Evolutionary conservation across 2,113 vertebrate genomes (phyloP).

Genomic region (Uria aalge): DNA sequence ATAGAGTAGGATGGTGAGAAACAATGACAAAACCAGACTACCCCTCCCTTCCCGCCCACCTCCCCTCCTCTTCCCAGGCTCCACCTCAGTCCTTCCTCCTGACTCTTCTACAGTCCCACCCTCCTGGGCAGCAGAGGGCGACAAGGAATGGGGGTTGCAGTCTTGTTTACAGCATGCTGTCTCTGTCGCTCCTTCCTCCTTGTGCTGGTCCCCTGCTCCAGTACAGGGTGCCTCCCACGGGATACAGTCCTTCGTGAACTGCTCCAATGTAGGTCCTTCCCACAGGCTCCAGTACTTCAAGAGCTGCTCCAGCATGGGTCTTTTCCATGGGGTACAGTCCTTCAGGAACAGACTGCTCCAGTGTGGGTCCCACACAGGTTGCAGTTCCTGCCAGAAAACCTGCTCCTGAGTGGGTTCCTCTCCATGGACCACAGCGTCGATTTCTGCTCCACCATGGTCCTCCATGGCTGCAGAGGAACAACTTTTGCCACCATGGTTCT

Average conservation of each 20-base stretch:
- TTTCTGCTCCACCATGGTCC: not conserved
- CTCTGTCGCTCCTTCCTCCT: not conserved
- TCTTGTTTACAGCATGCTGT: not conserved
- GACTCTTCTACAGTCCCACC: not conserved
- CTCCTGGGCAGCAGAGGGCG: not conserved
- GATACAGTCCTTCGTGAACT: not conserved
- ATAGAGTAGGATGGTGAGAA: not conserved
- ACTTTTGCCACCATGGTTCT: not conserved
- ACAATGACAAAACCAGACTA: not conserved
- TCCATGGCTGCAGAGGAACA: not conserved
- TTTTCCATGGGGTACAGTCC: not conserved
- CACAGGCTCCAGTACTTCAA: not conserved
- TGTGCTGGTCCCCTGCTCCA: not conserved
- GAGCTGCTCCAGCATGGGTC: not conserved
- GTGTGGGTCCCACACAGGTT: accelerated
- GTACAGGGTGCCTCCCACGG: accelerated
- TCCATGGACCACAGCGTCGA: accelerated
- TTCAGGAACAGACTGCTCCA: not conserved
- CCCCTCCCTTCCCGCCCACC: too few relatives aligned
- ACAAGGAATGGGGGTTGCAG: not conserved
- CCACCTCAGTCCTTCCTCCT: not conserved
- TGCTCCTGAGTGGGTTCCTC: not conserved
- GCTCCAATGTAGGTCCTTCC: not conserved
- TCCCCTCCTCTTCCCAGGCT: not conserved
- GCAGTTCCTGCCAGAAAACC: not conserved